Evolutionary conservation across 2,797 vertebrate species (phyloP).

Genomic region (Agapornis canus): DNA sequence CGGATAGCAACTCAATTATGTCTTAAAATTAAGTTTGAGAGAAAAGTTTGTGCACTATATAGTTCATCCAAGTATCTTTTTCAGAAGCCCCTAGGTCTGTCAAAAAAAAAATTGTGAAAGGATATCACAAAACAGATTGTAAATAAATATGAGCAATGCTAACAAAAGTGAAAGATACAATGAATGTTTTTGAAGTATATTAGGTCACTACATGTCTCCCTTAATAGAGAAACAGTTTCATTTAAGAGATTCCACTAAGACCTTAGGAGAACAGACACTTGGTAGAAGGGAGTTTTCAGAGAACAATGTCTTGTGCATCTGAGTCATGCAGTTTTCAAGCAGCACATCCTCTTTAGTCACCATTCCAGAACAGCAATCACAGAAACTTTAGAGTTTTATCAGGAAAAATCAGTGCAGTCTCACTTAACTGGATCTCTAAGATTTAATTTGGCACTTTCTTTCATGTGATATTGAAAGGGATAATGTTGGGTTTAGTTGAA

Average conservation of each 20-base stretch:
- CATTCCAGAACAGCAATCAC: not conserved
- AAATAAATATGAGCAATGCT: not conserved
- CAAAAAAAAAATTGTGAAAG: not conserved
- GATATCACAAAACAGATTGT: not conserved
- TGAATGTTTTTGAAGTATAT: not conserved
- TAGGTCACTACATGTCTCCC: not conserved
- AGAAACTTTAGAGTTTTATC: not conserved
- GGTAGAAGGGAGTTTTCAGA: not conserved
- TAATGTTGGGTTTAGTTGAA: not conserved
- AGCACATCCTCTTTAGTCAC: not conserved
- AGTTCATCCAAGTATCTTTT: not conserved
- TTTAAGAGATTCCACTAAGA: not conserved
- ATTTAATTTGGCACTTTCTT: not conserved
- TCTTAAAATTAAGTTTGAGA: not conserved
- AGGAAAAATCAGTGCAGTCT: not conserved
- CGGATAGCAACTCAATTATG: constrained; percentile 51
- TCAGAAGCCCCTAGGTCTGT: not conserved
- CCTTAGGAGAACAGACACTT: not conserved
- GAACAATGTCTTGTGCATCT: not conserved
- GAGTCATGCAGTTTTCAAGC: not conserved
- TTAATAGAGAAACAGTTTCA: not conserved
- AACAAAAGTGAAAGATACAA: not conserved
- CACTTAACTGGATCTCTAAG: not conserved
- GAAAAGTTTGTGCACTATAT: not conserved
- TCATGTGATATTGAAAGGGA: not conserved